phyloP scores from a whole-genome alignment of 2,113 vertebrate genomes.

The Motacilla tschutschensis region DNA sequence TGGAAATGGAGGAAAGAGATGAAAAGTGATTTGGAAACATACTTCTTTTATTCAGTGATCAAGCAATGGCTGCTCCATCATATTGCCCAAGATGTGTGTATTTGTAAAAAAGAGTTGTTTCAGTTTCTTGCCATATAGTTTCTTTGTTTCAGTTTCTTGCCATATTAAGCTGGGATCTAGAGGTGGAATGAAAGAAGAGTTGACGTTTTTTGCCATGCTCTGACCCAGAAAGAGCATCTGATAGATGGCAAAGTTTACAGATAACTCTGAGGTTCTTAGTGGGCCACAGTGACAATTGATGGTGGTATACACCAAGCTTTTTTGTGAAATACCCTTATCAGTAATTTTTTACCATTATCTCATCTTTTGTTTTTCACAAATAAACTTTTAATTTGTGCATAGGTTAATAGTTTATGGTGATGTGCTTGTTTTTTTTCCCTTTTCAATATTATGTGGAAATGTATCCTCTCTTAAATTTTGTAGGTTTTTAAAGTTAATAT shows the following conservation, averaged over 20 bases:
- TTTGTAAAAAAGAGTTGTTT: not conserved
- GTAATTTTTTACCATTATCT: not conserved
- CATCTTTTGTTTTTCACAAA: not conserved
- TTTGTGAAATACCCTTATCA: not conserved
- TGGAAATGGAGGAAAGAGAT: not conserved
- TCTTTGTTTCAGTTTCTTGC: not conserved
- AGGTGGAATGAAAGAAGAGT: not conserved
- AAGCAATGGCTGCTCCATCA: not conserved
- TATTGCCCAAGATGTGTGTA: not conserved
- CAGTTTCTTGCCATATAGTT: not conserved
- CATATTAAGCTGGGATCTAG: not conserved
- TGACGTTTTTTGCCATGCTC: not conserved
- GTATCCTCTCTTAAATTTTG: not conserved
- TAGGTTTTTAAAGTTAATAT: not conserved
- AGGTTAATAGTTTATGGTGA: not conserved
- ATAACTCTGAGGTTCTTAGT: not conserved
- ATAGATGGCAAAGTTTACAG: not conserved
- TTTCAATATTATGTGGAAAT: not conserved
- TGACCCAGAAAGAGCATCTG: not conserved
- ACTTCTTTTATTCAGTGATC: not conserved
- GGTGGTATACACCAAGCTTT: not conserved
- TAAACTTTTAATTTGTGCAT: not conserved
- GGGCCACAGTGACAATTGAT: not conserved
- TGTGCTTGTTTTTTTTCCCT: not conserved
- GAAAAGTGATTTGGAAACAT: not conserved